Base-by-base conservation (phyloP, 2,888 invertebrate species). In the Clostera curtula region DNA sequence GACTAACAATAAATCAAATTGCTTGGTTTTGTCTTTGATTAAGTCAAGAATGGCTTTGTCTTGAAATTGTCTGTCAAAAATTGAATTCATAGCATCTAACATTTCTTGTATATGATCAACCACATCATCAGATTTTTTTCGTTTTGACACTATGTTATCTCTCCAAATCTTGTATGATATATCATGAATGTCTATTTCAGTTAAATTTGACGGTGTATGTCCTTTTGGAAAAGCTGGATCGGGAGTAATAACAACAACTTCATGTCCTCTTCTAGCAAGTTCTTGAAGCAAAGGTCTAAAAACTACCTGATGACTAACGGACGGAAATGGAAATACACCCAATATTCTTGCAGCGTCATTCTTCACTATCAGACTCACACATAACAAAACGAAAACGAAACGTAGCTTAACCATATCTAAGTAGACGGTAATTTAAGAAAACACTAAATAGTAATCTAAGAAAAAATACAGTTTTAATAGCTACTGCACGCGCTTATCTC, bases 221-320 rank as follows among this genome's bases (percentile, higher is more conserved):
- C 40, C 56, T 26, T 57, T 51, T 0, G 43, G 25, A 5, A 51
- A 66, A 0, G 36, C 49, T 1, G 79, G 76, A 29, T 76, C 41
- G 2, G 80, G 29, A 1, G 83, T 76, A 0, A 77, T 34, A 0
- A 76, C 48, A 0, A 64, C 52, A 0, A 85, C 32, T 19, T 82
- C 56, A 31, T 85, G 85, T 1, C 79, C 80, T 8, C 68, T 51
- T 18, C 43, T 57, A 0, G 60, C 60, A 19, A 86, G 40, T 19
- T 69, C 73, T 9, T 58, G 45, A 3, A 65, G 61, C 1, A 85
- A 25, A 1, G 61, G 52, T 19, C 63, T 53, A 28, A 60, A 75
- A 0, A 66, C 63, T 0, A 72, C 44, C 44, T 79, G 77, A 26
- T 83, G 83, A 27, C 79, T 83, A 9, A 73, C 50, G 0, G 75